These are phyloP conservation scores for Siderastrea siderea DNA, from an alignment of 92 coral and sea anemone genomes.

Conservation along the genomic window DNA sequence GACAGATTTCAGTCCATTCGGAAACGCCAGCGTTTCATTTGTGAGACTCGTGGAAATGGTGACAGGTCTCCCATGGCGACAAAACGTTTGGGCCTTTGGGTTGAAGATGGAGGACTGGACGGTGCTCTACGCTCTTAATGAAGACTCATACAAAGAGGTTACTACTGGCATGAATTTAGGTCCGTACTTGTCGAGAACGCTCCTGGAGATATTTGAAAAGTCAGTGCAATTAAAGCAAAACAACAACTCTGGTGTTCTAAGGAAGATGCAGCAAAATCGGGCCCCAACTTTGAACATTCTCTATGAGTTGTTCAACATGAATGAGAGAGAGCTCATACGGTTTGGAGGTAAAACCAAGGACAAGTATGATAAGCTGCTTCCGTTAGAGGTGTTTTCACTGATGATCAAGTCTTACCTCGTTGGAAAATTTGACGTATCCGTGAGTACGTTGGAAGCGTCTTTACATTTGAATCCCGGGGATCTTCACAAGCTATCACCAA, in stretches of 20 bases:
- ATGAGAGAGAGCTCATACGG: conserved; percentile 52
- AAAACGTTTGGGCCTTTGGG: conserved; percentile 60
- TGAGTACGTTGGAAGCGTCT: conserved; percentile 7
- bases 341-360: conserved; percentile 28
- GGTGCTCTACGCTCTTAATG: conserved; percentile 46
- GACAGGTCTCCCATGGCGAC: conserved; percentile 76
- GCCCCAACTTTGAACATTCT: conserved; percentile 36
- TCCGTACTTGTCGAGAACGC: conserved; percentile 31
- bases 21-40: conserved; percentile 56
- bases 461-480: conserved; percentile 15
- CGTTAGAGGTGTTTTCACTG: conserved; percentile 9
- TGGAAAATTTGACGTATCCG: conserved; percentile 37
- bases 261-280: background rate
- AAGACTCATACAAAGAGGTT: conserved; percentile 10
- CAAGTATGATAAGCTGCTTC: background rate
- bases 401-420: conserved; percentile 24
- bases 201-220: conserved; percentile 36
- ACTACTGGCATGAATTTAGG: conserved; percentile 32
- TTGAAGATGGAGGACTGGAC: conserved; percentile 69
- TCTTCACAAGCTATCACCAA: conserved; percentile 62
- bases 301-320: conserved; percentile 43
- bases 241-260: background rate
- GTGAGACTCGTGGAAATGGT: conserved; percentile 68
- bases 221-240: conserved; percentile 31
- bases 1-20: conserved; percentile 36